Evolutionary conservation across 2,888 invertebrate genomes (phyloP).

Genomic region (Archaeoteleia sp.): DNA sequence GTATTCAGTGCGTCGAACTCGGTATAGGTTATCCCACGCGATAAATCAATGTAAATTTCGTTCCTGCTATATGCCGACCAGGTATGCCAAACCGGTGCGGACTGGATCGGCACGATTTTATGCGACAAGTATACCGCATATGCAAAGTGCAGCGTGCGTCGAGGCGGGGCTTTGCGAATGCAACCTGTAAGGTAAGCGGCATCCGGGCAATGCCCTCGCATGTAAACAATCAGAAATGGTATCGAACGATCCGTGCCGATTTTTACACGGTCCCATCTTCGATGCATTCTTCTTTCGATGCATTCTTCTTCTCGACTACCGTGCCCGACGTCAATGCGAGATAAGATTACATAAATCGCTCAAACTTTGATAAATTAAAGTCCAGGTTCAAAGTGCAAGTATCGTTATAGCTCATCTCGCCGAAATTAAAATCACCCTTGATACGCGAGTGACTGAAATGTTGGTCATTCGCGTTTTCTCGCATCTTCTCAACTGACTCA

Average conservation of each 20-base stretch:
- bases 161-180: constrained; percentile 62
- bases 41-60: constrained; percentile 59
- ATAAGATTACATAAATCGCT: constrained; percentile 1
- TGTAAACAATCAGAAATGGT: constrained; percentile 70
- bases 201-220: constrained; percentile 74
- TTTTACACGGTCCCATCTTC: constrained; percentile 10
- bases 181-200: constrained; percentile 69
- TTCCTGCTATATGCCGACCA: constrained; percentile 53
- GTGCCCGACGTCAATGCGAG: neutral
- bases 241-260: constrained; percentile 15
- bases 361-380: constrained; percentile 1
- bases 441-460: too few relatives aligned
- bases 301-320: neutral
- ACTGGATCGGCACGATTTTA: constrained; percentile 52
- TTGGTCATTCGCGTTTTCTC: too few relatives aligned
- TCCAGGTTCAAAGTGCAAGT: constrained; percentile 6
- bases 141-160: constrained; percentile 51
- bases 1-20: constrained; percentile 58
- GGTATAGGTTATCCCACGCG: constrained; percentile 53
- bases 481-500: neutral
- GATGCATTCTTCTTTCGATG: too few relatives aligned
- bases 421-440: neutral
- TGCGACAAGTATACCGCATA: constrained; percentile 53
- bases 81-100: constrained; percentile 55
- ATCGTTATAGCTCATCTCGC: neutral